A percentile compares a stretch with the other conserved stretches of the same genome.
Evolutionary conservation across 2,797 vertebrate genomes (phyloP).

Genomic region (Erpetoichthys calabaricus): DNA sequence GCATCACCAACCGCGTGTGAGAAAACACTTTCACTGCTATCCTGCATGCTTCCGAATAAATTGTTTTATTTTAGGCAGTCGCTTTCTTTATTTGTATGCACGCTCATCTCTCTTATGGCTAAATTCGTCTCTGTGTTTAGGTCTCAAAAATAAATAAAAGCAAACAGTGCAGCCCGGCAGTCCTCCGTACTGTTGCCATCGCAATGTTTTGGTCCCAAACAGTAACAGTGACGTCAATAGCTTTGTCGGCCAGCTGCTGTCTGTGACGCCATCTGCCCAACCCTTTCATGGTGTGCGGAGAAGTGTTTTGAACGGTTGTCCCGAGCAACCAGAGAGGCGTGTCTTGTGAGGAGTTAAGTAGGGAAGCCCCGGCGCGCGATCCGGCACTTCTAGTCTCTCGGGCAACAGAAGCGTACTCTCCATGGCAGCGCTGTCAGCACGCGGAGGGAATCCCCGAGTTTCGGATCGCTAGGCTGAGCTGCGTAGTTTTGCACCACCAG

Average conservation of each 20-base stretch:
- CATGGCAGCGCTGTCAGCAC: conserved; percentile 27
- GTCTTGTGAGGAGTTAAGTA: conserved; percentile 37
- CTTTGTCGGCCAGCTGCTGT: conserved; percentile 10
- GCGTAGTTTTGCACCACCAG: too few species aligned
- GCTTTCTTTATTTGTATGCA: conserved; percentile 26
- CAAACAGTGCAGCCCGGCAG: conserved; percentile 20
- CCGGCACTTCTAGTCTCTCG: conserved; percentile 15
- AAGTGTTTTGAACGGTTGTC: conserved; percentile 42
- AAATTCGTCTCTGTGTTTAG: conserved; percentile 14
- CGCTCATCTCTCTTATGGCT: conserved; percentile 23
- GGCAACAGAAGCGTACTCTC: conserved; percentile 19
- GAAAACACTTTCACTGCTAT: too few species aligned
- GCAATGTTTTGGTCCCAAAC: conserved; percentile 44
- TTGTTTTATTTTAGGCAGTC: too few species aligned
- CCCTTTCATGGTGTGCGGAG: conserved; percentile 24
- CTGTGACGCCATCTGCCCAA: conserved; percentile 6
- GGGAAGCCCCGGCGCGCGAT: conserved; percentile 30
- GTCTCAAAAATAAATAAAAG: conserved; percentile 13
- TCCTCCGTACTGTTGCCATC: conserved; percentile 32
- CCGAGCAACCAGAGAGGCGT: conserved; percentile 44
- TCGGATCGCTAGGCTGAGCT: conserved; percentile 2
- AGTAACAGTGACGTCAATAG: conserved; percentile 37
- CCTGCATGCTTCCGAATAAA: too few species aligned
- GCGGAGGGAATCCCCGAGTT: conserved; percentile 31
- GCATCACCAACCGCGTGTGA: too few species aligned